phyloP scores from a whole-genome alignment of 2,113 vertebrate species.

The Antennarius striatus region DNA sequence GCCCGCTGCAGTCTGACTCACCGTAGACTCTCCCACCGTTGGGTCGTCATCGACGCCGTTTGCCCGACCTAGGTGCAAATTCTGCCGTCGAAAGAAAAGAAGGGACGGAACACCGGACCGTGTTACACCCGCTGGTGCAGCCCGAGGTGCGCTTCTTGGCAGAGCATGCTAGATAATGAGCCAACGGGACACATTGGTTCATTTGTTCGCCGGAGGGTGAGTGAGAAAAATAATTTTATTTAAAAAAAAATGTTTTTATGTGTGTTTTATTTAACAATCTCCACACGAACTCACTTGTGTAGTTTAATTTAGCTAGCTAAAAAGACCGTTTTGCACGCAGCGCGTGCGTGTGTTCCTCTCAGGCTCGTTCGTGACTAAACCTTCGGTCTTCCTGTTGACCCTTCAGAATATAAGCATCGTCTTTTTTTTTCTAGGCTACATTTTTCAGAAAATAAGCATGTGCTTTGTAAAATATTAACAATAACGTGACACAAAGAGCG shows the following conservation, averaged over 20 bases:
- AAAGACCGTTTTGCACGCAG: background rate
- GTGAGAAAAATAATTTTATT: constrained; percentile 32
- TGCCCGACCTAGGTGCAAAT: constrained; percentile 31
- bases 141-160: constrained; percentile 61
- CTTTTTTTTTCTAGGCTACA: no score
- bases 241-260: background rate
- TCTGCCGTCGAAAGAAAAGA: constrained; percentile 25
- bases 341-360: constrained; percentile 15
- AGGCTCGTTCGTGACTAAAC: background rate
- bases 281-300: background rate
- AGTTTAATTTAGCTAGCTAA: background rate
- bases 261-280: background rate
- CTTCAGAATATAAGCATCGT: constrained; percentile 2
- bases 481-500: no score
- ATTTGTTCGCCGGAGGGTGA: constrained; percentile 96
- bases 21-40: constrained; percentile 38
- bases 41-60: constrained; percentile 35
- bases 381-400: constrained; percentile 25
- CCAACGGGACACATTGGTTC: constrained; percentile 94
- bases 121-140: constrained; percentile 40
- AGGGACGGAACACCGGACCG: constrained; percentile 26
- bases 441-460: constrained; percentile 5
- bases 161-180: constrained; percentile 90
- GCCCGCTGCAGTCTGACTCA: constrained; percentile 63
- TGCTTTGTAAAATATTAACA: background rate